Evolutionary conservation across 1,140 invertebrate species (phyloP).

Genomic region (Drosophila baimaii): DNA sequence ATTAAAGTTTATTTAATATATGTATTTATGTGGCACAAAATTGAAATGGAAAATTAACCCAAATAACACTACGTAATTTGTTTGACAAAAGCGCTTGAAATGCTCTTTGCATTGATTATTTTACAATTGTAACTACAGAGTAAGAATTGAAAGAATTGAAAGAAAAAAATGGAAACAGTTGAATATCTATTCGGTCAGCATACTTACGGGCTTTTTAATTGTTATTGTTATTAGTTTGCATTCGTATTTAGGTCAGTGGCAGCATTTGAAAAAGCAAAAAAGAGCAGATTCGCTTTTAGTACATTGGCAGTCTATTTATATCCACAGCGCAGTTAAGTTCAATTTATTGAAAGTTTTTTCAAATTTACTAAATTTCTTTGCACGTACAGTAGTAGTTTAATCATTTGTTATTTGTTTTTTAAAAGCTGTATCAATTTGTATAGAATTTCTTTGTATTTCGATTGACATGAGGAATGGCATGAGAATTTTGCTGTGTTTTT

Average conservation of each 20-base stretch:
- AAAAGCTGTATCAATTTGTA: slow-evolving; percentile 58
- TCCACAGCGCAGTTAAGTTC: slow-evolving; percentile 21
- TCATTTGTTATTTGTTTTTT: slow-evolving; percentile 41
- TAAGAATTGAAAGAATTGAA: slow-evolving; percentile 13
- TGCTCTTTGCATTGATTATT: slow-evolving; percentile 20
- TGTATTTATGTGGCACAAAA: slow-evolving; percentile 36
- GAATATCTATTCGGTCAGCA: slow-evolving; percentile 15
- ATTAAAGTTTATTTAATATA: slow-evolving; percentile 48
- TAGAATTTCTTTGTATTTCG: slow-evolving; percentile 53
- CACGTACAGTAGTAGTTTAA: slow-evolving; percentile 46
- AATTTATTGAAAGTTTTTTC: slow-evolving; percentile 17
- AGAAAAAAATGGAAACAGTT: too few relatives aligned
- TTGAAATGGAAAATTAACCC: slow-evolving; percentile 31
- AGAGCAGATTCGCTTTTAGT: slow-evolving; percentile 45
- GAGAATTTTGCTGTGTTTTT: slow-evolving; percentile 73
- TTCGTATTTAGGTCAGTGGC: slow-evolving; percentile 45
- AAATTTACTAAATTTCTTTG: slow-evolving; percentile 37
- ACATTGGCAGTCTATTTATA: slow-evolving; percentile 18
- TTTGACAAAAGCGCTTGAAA: slow-evolving; percentile 38
- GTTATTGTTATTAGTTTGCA: slow-evolving; percentile 27
- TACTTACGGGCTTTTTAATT: slow-evolving; percentile 69
- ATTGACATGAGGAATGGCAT: slow-evolving; percentile 69
- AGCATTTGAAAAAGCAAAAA: slow-evolving; percentile 65
- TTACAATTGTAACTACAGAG: slow-evolving; percentile 31
- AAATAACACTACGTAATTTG: slow-evolving; percentile 50